Base-by-base conservation (phyloP, 2,888 invertebrate species). In the Drosophila paucipuncta region DNA sequence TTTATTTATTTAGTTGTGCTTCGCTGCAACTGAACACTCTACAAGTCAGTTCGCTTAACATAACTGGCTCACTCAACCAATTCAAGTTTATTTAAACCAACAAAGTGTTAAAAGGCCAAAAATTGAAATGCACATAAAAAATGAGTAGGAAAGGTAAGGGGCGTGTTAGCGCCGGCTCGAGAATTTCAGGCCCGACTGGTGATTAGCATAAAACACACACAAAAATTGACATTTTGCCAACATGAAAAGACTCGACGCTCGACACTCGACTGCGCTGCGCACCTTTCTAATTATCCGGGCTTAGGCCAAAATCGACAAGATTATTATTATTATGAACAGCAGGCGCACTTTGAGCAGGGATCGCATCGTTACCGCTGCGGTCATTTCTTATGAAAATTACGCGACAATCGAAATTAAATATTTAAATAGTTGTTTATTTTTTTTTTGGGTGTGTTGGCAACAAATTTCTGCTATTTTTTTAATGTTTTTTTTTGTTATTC, bases 121-220 rank as follows among this genome's bases (percentile, higher is more conserved):
- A 71, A 85, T 76, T 75, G 58, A 83, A 89, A 72, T 63, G 80
- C 86, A 64, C 86, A 85, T 80, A 64, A 89, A 83, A 77, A 69
- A 65, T 80, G 62, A 84, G n/a, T 5, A 13, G n/a, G 28, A 43
- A n/a, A 67, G 22, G 31, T 57, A 11, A 18, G 22, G 4, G 22
- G n/a, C 43, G n/a, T 22, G 43, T 22, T 22, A 22, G 47, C 4
- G 43, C 16, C 47, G 22, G 47, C 47, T 47, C 25, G 16, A 47
- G 7, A 47, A 25, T 9, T 25, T 16, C 47, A 47, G 28, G 68
- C 31, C 37, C 28, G 39, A 18, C 39, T 54, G 58, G 53, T 55
- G 67, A 78, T 76, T 67, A 73, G 55, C 57, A 61, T 43, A 50
- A 6, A 61, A 59, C 18, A 37, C 33, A 57, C 25, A 25, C 47